Conservation (phyloP, 2,797 vertebrate genomes). For the Eremophila alpestris region DNA sequence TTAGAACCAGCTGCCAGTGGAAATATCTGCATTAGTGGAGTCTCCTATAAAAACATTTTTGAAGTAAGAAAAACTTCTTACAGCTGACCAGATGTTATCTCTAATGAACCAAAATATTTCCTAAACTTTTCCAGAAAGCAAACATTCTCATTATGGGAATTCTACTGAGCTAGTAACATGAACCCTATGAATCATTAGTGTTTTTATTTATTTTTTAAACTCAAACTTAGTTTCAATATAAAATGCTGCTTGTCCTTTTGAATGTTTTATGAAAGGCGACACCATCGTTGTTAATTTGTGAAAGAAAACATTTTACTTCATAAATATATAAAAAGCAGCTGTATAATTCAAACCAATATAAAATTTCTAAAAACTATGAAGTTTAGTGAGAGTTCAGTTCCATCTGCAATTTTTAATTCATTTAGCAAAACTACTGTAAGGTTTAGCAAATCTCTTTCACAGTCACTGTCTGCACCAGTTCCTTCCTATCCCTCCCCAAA, state of each 20-base stretch:
- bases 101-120: constrained; percentile 8
- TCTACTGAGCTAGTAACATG: neutral
- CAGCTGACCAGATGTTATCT: constrained; percentile 24
- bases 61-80: constrained; percentile 24
- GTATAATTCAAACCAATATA: neutral
- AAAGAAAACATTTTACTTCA: neutral
- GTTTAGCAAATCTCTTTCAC: neutral
- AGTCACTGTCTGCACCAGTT: neutral
- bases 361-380: neutral
- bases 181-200: neutral
- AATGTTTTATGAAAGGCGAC: neutral
- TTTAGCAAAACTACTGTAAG: neutral
- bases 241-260: neutral
- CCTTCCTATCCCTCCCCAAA: neutral
- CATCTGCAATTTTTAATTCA: neutral
- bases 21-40: neutral
- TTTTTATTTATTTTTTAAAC: neutral
- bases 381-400: neutral
- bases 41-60: constrained; percentile 5
- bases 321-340: neutral
- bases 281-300: neutral
- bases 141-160: neutral
- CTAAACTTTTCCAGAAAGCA: neutral
- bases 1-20: neutral
- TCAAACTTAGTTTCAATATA: neutral